Evolutionary conservation across 2,888 invertebrate species (phyloP).

Genomic region (Metopia argyrocephala): DNA sequence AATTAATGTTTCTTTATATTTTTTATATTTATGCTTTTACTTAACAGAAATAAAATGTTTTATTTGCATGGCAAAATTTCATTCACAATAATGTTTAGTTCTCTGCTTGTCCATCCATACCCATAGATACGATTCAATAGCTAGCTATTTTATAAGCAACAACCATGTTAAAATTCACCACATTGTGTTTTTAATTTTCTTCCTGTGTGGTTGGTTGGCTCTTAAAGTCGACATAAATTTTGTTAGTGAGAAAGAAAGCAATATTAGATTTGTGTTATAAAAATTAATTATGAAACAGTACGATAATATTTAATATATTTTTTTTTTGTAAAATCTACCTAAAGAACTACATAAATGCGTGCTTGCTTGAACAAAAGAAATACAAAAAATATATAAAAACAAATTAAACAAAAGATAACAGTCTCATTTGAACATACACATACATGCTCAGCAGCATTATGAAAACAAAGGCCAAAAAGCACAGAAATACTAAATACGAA

Average conservation of each 20-base stretch:
- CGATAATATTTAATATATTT: conserved; percentile 37
- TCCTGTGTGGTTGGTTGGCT: conserved; percentile 52
- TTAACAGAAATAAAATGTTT: no score
- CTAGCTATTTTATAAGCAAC: conserved; percentile 50
- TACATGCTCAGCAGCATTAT: neutral
- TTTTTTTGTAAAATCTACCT: conserved; percentile 16
- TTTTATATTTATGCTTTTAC: no score
- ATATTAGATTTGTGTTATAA: conserved; percentile 14
- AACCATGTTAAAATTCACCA: conserved; percentile 52
- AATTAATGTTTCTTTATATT: no score
- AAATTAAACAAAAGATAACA: conserved; percentile 51
- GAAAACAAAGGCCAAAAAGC: conserved; percentile 19
- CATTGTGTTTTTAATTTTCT: conserved; percentile 49
- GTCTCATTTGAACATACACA: conserved; percentile 24
- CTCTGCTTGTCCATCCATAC: conserved; percentile 3
- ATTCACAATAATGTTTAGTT: conserved; percentile 53
- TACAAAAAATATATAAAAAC: neutral
- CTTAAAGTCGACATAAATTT: no score
- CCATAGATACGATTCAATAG: neutral
- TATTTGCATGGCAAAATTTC: neutral
- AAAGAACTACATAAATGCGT: neutral
- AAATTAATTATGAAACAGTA: conserved; percentile 20
- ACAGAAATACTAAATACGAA: no score
- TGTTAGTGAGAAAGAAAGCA: conserved; percentile 35
- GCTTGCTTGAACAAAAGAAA: neutral